Evolutionary conservation across 1,140 invertebrate species (phyloP).

Genomic region (Danaus plexippus): DNA sequence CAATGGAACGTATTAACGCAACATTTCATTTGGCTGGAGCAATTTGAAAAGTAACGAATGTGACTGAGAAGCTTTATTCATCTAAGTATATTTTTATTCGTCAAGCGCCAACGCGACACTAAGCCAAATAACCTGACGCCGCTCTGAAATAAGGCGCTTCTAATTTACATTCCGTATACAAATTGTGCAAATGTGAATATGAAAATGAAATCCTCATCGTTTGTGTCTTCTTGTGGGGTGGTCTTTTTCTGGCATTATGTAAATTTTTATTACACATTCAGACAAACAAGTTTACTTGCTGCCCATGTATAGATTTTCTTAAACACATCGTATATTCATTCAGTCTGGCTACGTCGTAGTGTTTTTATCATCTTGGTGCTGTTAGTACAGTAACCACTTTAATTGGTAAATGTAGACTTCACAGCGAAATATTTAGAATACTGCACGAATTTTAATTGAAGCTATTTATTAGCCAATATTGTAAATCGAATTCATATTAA

Average conservation of each 20-base stretch:
- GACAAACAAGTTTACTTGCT: slow-evolving; percentile 54
- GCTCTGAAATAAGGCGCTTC: slow-evolving; percentile 57
- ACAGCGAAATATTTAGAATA: too few species aligned
- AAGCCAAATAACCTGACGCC: slow-evolving; percentile 58
- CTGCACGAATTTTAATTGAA: too few species aligned
- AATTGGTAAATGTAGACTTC: too few species aligned
- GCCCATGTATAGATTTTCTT: slow-evolving; percentile 21
- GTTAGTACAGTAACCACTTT: neutral
- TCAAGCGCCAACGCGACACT: slow-evolving; percentile 48
- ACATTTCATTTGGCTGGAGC: slow-evolving; percentile 34
- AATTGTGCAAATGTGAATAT: slow-evolving; percentile 63
- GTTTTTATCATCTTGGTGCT: neutral
- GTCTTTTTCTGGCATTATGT: slow-evolving; percentile 55
- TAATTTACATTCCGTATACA: slow-evolving; percentile 69
- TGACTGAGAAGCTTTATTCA: slow-evolving; percentile 42
- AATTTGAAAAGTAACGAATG: slow-evolving; percentile 44
- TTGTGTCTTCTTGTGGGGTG: slow-evolving; percentile 52
- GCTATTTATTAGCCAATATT: too few species aligned
- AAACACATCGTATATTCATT: too few species aligned
- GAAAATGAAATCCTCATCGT: slow-evolving; percentile 63
- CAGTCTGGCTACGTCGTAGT: too few species aligned
- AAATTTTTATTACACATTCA: slow-evolving; percentile 56
- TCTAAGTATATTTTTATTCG: slow-evolving; percentile 53
- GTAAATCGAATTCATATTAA: too few species aligned
- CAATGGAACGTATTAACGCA: slow-evolving; percentile 23